Evolutionary conservation across 2,888 invertebrate genomes (phyloP).

Genomic region (Andrena praecox): DNA sequence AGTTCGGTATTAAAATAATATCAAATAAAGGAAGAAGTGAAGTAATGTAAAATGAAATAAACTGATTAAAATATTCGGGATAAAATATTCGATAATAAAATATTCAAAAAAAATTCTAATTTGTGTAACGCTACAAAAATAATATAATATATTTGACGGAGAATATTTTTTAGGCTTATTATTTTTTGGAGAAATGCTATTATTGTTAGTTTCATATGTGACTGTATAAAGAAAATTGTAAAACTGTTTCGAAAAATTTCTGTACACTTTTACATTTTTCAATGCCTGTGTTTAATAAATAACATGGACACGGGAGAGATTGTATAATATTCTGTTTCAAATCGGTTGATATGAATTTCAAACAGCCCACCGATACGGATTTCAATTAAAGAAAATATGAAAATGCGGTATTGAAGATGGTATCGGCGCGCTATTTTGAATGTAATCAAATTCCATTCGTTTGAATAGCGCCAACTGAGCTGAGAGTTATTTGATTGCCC

Average conservation of each 20-base stretch:
- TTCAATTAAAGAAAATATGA: constrained; percentile 21
- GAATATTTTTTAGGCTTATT: too few species aligned
- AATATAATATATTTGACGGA: too few species aligned
- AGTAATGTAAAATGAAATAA: background rate
- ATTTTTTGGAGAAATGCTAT: too few species aligned
- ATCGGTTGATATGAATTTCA: constrained; percentile 21
- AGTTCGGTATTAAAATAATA: background rate
- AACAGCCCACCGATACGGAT: background rate
- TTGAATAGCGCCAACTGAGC: background rate
- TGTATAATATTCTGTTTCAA: background rate
- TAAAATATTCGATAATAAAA: background rate
- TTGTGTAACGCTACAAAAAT: background rate
- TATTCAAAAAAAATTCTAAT: background rate
- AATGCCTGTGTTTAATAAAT: background rate
- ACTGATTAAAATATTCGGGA: background rate
- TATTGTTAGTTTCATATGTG: too few species aligned
- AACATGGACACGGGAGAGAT: background rate
- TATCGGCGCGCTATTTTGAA: background rate
- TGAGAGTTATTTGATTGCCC: constrained; percentile 1
- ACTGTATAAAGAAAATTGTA: too few species aligned
- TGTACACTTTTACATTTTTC: background rate
- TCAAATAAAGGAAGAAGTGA: background rate
- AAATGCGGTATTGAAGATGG: constrained; percentile 10
- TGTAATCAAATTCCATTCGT: constrained; percentile 19
- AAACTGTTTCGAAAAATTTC: background rate